These are phyloP conservation scores for Gymnobelideus leadbeateri DNA, from an alignment of 2,113 vertebrate genomes.

Conservation along the genomic window DNA sequence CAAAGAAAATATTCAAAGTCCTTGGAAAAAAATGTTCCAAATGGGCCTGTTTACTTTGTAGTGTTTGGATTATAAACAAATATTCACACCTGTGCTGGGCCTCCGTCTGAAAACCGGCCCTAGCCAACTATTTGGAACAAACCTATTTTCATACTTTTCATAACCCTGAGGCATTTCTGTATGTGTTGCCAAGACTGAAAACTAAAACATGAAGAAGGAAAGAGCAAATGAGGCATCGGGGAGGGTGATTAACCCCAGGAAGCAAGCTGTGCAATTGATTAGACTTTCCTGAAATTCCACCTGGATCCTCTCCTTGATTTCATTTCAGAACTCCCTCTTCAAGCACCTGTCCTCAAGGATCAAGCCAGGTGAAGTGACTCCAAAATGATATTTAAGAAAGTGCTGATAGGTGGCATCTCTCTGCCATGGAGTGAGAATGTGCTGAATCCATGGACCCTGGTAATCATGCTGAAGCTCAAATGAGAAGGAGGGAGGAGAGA, in stretches of 20 bases:
- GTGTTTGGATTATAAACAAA: slow-evolving; percentile 82
- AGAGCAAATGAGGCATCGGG: slow-evolving; percentile 75
- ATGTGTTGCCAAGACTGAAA: slow-evolving; percentile 76
- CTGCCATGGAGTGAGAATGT: background rate
- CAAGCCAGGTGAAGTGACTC: background rate
- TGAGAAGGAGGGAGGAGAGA: slow-evolving; percentile 33
- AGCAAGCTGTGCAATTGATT: slow-evolving; percentile 33
- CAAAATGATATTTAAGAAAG: slow-evolving; percentile 41
- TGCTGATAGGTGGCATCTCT: slow-evolving; percentile 33
- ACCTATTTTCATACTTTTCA: slow-evolving; percentile 84
- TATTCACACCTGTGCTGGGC: slow-evolving; percentile 91
- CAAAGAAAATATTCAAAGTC: slow-evolving; percentile 73
- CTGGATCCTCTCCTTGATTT: background rate
- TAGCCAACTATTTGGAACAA: slow-evolving; percentile 84
- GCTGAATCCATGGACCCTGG: background rate
- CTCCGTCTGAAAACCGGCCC: slow-evolving; percentile 79
- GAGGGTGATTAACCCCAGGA: slow-evolving; percentile 38
- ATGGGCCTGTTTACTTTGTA: slow-evolving; percentile 78
- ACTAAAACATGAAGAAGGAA: slow-evolving; percentile 68
- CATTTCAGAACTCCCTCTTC: background rate
- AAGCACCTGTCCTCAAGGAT: fast-evolving
- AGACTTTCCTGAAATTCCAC: background rate
- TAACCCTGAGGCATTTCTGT: slow-evolving; percentile 80
- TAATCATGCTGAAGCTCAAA: slow-evolving; percentile 40
- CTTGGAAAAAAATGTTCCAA: slow-evolving; percentile 65